Percentiles rank a stretch among this genome's conserved stretches.
These are phyloP conservation scores for Schizopygopsis malacanthus DNA, from an alignment of 2,797 vertebrate species.

Conservation along the genomic window DNA sequence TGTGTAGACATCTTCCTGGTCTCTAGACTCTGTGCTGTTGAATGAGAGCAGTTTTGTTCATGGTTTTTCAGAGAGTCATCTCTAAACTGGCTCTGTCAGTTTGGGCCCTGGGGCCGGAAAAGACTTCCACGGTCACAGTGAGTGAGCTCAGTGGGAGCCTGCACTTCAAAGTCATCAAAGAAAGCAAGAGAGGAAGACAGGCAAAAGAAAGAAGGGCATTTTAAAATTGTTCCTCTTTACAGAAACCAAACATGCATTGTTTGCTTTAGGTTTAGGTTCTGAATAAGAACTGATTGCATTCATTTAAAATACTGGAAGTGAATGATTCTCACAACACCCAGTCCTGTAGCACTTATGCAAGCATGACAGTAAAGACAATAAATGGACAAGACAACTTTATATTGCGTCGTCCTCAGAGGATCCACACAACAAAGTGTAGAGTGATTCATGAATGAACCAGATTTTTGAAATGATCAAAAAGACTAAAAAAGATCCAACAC, in stretches of 20 bases:
- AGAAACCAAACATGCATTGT: background rate
- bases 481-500: background rate
- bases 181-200: slow-evolving; percentile 43
- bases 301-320: background rate
- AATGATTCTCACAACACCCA: background rate
- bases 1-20: slow-evolving; percentile 47
- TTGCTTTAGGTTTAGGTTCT: background rate
- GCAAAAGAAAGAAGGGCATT: slow-evolving; percentile 16
- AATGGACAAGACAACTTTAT: background rate
- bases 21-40: slow-evolving; percentile 48
- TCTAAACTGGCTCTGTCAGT: slow-evolving; percentile 59
- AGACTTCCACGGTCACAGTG: slow-evolving; percentile 60
- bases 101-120: slow-evolving; percentile 57
- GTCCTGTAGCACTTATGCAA: background rate
- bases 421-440: background rate
- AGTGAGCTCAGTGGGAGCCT: slow-evolving; percentile 61
- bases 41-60: slow-evolving; percentile 51
- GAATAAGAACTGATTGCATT: background rate
- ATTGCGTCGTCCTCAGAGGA: too few species aligned
- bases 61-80: slow-evolving; percentile 53
- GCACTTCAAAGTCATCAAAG: slow-evolving; percentile 65
- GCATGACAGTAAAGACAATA: background rate
- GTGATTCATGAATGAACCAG: background rate
- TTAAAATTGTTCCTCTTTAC: background rate
- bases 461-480: background rate